A percentile compares a stretch with the other conserved stretches of the same genome.
These are phyloP conservation scores for Drosophila bocki DNA, from an alignment of 1,140 invertebrate genomes.

Conservation along the genomic window DNA sequence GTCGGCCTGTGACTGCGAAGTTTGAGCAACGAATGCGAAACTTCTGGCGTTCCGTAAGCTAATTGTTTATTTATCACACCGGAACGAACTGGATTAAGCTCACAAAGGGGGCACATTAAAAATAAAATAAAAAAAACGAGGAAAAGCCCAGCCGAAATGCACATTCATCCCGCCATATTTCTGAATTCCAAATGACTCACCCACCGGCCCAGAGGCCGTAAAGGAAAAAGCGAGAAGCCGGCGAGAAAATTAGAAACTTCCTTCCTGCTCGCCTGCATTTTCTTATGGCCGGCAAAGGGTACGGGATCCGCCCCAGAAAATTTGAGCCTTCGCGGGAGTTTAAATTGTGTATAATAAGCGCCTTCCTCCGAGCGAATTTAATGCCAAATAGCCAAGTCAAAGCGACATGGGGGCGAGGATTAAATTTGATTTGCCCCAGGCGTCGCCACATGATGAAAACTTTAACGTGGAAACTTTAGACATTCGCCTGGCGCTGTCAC, in stretches of 20 bases:
- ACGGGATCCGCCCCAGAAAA: constrained; percentile 28
- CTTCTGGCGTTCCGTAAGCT: constrained; percentile 29
- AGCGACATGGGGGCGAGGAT: constrained; percentile 9
- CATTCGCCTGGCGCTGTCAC: constrained; percentile 44
- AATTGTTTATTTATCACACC: constrained; percentile 72
- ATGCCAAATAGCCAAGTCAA: constrained; percentile 18
- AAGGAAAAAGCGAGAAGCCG: constrained; percentile 13
- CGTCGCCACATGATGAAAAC: constrained; percentile 48
- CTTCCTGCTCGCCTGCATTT: constrained; percentile 53
- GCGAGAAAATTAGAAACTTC: constrained; percentile 50
- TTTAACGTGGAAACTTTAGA: constrained; percentile 60
- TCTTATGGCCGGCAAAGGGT: constrained; percentile 38
- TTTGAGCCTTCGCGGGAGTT: constrained; percentile 34
- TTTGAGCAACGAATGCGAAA: constrained; percentile 70
- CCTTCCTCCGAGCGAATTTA: constrained; percentile 20
- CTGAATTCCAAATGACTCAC: constrained; percentile 34
- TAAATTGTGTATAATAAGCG: constrained; percentile 51
- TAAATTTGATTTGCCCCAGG: constrained; percentile 67
- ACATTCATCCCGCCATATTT: constrained; percentile 27
- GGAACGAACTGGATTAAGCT: constrained; percentile 52
- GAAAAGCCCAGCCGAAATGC: constrained; percentile 22
- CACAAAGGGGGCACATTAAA: constrained; percentile 34
- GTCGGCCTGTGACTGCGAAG: constrained; percentile 28
- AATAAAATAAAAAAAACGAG: not conserved
- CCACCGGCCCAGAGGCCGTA: not conserved